Base-by-base conservation (phyloP, 2,113 vertebrate species). In the Equus przewalskii region DNA sequence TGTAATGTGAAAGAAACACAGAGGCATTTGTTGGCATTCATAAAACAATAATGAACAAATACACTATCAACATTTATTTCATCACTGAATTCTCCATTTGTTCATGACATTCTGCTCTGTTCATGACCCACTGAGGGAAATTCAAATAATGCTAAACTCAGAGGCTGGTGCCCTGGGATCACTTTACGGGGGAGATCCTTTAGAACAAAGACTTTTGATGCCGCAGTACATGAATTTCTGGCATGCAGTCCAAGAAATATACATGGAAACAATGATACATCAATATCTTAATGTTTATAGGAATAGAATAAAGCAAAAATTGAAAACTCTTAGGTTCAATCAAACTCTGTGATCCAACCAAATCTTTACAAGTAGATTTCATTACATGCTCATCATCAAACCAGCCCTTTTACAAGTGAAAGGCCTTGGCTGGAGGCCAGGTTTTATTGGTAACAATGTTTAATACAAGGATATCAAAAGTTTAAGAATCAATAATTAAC, bases 401-500 rank as follows among this genome's bases (percentile, higher is more conserved):
- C 2, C 7, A 72, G 54, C 30, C 73, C 15, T 96, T 89, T 21
- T 82, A 73, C 58, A 67, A 70, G 14, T 11, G 41, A 90, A 94
- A 91, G 44, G 5, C 8, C 33, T 76, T 86, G 84, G 15, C 80
- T 91, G 28, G 54, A 89, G 22, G n/a, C 10, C 64, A 91, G 28
- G 4, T 93, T 46, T 70, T 67, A 56, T 28, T 44, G 70, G 58
- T 8, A 94, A 83, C 21, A 84, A 73, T 2, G 84, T 41, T 92
- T 84, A 92, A 64, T n/a, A 79, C 18, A 91, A 96, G 12, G 18
- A 56, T 49, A 93, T 44, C 33, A 84, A 83, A 44, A 84, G 4
- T 67, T 64, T 3, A 89, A 97, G 60, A 94, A 95, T 95, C n/a
- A 76, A 33, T 96, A 58, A 89, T 89, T 75, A 83, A 85, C 6